These are phyloP conservation scores for Hermetia illucens DNA, from an alignment of 1,140 invertebrate genomes.

Conservation along the genomic window DNA sequence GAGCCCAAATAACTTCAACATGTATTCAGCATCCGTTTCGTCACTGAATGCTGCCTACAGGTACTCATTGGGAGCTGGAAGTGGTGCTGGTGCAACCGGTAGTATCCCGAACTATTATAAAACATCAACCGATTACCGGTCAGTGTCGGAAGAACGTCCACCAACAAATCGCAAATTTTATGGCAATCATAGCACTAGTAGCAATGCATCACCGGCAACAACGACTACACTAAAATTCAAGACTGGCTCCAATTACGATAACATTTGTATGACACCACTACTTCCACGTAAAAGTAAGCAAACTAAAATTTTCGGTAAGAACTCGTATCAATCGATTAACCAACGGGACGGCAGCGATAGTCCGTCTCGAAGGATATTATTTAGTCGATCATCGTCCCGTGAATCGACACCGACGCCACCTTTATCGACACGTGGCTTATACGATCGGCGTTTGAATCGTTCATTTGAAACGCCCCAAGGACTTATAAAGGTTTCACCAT, in stretches of 20 bases:
- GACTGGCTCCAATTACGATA: conserved; percentile 27
- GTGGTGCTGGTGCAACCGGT: neutral
- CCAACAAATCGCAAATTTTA: conserved; percentile 17
- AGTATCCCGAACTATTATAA: conserved; percentile 1
- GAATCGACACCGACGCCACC: no score
- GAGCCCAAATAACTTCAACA: conserved; percentile 29
- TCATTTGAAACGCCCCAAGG: conserved; percentile 25
- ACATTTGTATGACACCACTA: conserved; percentile 26
- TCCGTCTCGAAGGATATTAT: no score
- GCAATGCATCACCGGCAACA: neutral
- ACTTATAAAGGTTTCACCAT: conserved; percentile 4
- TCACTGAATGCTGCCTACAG: conserved; percentile 18
- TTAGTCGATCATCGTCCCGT: no score
- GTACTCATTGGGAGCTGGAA: conserved; percentile 12
- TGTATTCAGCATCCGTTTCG: conserved; percentile 28
- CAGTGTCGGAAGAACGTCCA: conserved; percentile 24
- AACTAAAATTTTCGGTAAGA: conserved; percentile 16
- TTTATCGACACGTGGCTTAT: conserved; percentile 17
- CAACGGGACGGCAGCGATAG: conserved; percentile 5
- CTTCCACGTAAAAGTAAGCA: conserved; percentile 25
- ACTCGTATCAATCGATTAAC: conserved; percentile 7
- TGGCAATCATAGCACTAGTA: neutral
- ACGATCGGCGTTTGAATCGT: conserved; percentile 26
- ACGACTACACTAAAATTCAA: no score
- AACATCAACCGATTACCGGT: conserved; percentile 15